A percentile compares a stretch with the other conserved stretches of the same genome.
These are phyloP conservation scores for Myopa testacea DNA, from an alignment of 2,888 invertebrate genomes.

Conservation along the genomic window DNA sequence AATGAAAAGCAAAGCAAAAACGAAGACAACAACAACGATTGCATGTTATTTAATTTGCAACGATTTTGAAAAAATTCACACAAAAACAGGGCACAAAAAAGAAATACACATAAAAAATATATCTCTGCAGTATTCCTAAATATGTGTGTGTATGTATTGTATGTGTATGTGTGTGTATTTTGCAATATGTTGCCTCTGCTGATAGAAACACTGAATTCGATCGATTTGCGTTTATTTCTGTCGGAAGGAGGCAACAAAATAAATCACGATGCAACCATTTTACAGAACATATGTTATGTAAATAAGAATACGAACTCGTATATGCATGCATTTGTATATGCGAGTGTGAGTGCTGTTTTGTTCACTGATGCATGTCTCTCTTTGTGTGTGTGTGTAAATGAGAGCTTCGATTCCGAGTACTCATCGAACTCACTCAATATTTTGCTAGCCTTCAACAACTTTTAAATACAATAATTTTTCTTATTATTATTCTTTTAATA, in stretches of 20 bases:
- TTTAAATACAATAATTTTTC: too few species aligned
- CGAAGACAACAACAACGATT: too few species aligned
- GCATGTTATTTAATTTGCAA: too few species aligned
- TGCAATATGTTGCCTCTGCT: slow-evolving; percentile 1
- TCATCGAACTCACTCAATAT: too few species aligned
- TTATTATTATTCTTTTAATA: too few species aligned
- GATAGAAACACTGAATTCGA: slow-evolving; percentile 25
- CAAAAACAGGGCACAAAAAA: background rate
- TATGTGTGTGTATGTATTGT: background rate
- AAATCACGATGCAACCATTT: background rate
- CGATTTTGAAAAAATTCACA: background rate
- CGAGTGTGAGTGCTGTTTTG: background rate
- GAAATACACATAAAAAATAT: background rate
- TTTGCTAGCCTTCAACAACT: too few species aligned
- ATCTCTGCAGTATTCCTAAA: background rate
- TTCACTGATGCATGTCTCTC: background rate
- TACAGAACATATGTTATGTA: background rate
- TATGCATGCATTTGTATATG: background rate
- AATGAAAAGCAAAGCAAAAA: too few species aligned
- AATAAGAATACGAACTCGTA: background rate
- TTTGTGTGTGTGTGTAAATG: background rate
- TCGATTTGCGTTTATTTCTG: slow-evolving; percentile 27
- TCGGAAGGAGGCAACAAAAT: slow-evolving; percentile 28
- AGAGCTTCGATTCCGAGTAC: too few species aligned
- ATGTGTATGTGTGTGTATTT: background rate